A percentile compares a stretch with the other conserved stretches of the same genome.
phyloP scores from a whole-genome alignment of 2,888 invertebrate species.

The Ctena decussata region DNA sequence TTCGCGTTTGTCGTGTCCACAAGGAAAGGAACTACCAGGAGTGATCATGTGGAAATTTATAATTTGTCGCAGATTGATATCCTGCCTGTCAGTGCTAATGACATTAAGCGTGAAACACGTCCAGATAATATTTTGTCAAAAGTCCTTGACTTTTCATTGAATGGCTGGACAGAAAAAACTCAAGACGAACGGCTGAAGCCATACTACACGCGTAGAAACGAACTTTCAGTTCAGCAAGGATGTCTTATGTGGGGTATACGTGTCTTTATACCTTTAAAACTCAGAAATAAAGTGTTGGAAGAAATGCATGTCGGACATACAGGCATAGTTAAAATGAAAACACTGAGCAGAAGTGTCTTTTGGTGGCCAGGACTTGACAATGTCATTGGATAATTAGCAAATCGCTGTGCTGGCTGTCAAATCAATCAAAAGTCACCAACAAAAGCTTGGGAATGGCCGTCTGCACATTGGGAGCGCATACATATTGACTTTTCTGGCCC shows the following conservation, averaged over 20 bases:
- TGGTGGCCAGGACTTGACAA: neutral
- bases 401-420: neutral
- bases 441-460: neutral
- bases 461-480: neutral
- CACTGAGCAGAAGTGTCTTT: neutral
- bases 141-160: neutral
- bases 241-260: slow-evolving; percentile 37
- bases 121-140: no score
- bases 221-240: slow-evolving; percentile 62
- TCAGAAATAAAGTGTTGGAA: neutral
- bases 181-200: neutral
- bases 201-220: slow-evolving; percentile 15
- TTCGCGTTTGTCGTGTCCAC: no score
- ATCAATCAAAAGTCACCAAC: neutral
- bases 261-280: neutral
- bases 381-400: neutral
- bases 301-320: neutral
- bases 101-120: no score
- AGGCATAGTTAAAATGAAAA: neutral
- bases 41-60: neutral
- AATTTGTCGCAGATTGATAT: neutral
- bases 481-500: neutral
- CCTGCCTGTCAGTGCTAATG: no score
- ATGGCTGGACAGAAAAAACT: neutral
- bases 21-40: neutral